Conservation (phyloP, 2,797 vertebrate species). For the Percopsis omiscomaycus region DNA sequence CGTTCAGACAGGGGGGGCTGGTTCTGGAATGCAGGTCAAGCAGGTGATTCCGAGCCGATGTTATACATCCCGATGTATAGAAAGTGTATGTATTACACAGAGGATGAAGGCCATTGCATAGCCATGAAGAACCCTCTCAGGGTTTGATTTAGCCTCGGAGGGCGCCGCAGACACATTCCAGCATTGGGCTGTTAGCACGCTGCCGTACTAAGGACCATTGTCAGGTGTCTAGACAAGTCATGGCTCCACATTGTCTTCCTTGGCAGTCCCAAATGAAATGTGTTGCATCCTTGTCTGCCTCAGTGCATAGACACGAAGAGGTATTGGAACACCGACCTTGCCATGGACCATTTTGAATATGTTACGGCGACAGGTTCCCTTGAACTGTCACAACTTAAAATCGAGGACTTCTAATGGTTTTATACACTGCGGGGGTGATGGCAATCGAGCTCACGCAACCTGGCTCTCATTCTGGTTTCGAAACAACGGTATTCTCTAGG, state of each 20-base stretch:
- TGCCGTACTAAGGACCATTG: slow-evolving; percentile 64
- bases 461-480: slow-evolving; percentile 43
- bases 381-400: slow-evolving; percentile 82
- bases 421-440: slow-evolving; percentile 48
- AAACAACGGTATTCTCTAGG: slow-evolving; percentile 16
- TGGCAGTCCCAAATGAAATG: slow-evolving; percentile 75
- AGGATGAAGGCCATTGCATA: slow-evolving; percentile 68
- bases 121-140: slow-evolving; percentile 39
- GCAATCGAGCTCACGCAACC: slow-evolving; percentile 41
- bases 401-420: slow-evolving; percentile 74
- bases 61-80: slow-evolving; percentile 88
- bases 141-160: slow-evolving; percentile 59
- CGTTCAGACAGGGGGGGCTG: slow-evolving; percentile 73
- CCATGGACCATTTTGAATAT: slow-evolving; percentile 74
- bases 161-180: slow-evolving; percentile 70
- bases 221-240: slow-evolving; percentile 75
- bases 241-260: slow-evolving; percentile 72
- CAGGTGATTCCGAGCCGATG: slow-evolving; percentile 82
- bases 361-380: slow-evolving; percentile 75
- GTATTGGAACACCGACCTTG: slow-evolving; percentile 78
- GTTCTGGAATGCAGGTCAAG: slow-evolving; percentile 94
- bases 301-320: slow-evolving; percentile 67
- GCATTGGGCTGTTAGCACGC: slow-evolving; percentile 48
- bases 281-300: slow-evolving; percentile 70
- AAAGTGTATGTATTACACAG: slow-evolving; percentile 73